Evolutionary conservation across 2,113 vertebrate species (phyloP).

Genomic region (Coptodon rendalli): DNA sequence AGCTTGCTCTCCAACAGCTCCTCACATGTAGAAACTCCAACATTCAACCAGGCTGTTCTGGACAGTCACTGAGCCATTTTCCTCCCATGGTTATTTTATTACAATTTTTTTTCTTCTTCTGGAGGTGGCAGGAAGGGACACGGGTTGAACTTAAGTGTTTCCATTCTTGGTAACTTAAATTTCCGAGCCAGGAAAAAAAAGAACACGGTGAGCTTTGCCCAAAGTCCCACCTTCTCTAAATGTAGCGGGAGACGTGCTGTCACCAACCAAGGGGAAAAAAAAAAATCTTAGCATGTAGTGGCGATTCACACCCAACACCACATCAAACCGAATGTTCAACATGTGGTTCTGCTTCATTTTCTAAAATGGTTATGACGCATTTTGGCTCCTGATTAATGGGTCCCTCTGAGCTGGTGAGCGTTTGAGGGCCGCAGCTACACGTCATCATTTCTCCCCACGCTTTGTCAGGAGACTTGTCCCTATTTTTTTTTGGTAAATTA

Average conservation of each 20-base stretch:
- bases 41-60: not conserved
- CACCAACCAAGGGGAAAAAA: not conserved
- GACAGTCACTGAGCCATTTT: conserved; percentile 8
- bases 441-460: not conserved
- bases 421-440: not conserved
- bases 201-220: not conserved
- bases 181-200: not conserved
- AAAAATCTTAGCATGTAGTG: not conserved
- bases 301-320: not conserved
- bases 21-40: conserved; percentile 44
- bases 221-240: conserved; percentile 10
- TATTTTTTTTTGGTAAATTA: not conserved
- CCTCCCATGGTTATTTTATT: not conserved
- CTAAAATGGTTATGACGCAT: not conserved
- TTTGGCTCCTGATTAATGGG: conserved; percentile 6
- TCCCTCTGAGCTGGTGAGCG: not conserved
- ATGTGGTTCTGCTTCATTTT: not conserved
- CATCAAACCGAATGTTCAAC: not conserved
- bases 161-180: not conserved
- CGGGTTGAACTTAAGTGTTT: not conserved
- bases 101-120: not conserved
- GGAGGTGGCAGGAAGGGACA: not conserved
- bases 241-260: not conserved
- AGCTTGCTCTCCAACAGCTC: conserved; percentile 24
- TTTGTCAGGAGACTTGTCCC: not conserved